A percentile compares a stretch with the other conserved stretches of the same genome.
phyloP scores from a whole-genome alignment of 2,113 vertebrate species.

The Psittacula cyanocephala region DNA sequence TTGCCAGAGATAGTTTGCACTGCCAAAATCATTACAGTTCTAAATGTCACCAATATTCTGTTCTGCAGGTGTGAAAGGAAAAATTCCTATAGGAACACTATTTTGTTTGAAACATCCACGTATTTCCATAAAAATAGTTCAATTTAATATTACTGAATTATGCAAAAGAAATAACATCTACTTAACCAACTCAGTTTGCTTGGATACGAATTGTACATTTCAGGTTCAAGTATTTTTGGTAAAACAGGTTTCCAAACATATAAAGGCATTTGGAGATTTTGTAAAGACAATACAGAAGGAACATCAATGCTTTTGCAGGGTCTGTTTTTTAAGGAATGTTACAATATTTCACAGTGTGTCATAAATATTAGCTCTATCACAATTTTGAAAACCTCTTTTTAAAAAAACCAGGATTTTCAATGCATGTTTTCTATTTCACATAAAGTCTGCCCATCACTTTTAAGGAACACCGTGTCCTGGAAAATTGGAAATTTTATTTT shows the following conservation, averaged over 20 bases:
- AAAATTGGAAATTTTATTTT: neutral
- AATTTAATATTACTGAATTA: neutral
- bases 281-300: neutral
- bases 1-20: neutral
- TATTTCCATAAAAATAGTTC: neutral
- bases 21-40: neutral
- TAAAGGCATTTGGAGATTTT: neutral
- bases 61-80: neutral
- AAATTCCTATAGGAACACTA: neutral
- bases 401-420: neutral
- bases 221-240: neutral
- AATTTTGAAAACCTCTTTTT: neutral
- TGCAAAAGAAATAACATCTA: neutral
- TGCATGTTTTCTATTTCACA: neutral
- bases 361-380: neutral
- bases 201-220: neutral
- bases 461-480: neutral
- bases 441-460: neutral
- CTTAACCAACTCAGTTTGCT: neutral
- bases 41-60: neutral
- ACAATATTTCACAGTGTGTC: neutral
- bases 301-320: neutral
- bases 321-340: neutral
- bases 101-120: neutral
- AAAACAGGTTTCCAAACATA: neutral